Percentiles rank a stretch among this genome's conserved stretches.
Conservation (phyloP, 23 tunicate genomes). For the Trididemnum miniatum region DNA sequence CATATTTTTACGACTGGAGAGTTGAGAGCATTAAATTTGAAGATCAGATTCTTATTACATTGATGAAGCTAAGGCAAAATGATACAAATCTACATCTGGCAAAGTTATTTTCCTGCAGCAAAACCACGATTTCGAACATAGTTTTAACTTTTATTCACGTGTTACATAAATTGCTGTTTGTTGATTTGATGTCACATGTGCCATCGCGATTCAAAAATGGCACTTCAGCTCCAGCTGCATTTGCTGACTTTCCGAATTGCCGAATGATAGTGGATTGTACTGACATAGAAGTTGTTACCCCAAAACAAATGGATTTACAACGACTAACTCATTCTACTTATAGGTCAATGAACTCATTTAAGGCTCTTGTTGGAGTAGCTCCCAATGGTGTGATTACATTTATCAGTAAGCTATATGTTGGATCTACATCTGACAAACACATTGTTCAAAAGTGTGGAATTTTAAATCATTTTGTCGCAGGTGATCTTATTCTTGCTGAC, state of each 20-base stretch:
- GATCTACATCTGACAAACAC: not conserved
- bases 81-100: not conserved
- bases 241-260: not conserved
- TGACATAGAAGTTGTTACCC: not conserved
- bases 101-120: not conserved
- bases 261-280: not conserved
- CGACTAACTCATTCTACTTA: not conserved
- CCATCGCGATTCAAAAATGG: not conserved
- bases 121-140: not conserved
- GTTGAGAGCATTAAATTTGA: not conserved
- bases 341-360: not conserved
- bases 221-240: not conserved
- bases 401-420: not conserved
- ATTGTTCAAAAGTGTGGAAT: constrained; percentile 8
- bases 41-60: constrained; percentile 8
- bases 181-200: not conserved
- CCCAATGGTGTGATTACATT: not conserved
- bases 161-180: not conserved
- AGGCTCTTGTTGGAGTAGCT: not conserved
- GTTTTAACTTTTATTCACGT: not conserved
- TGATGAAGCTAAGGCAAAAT: constrained; percentile 4
- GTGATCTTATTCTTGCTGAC: constrained; percentile 10
- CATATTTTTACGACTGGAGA: not conserved
- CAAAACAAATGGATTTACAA: not conserved
- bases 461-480: constrained; percentile 10